Evolutionary conservation across 2,888 invertebrate genomes (phyloP), one percentile per base, ranked within the genome.

Genomic region (Microchrysa polita): DNA sequence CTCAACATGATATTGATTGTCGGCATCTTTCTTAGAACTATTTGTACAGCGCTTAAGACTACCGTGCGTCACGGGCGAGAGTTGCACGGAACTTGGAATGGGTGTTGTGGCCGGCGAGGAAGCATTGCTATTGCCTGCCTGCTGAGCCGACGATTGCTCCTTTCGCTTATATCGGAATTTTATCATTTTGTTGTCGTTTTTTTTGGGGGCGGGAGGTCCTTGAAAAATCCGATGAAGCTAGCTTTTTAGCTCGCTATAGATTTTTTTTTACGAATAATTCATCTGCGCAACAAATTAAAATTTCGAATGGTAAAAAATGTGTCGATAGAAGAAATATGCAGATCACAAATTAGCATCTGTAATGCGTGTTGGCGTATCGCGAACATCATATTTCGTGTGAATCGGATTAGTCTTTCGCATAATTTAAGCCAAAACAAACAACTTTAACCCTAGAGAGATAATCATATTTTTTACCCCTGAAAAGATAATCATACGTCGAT

Each of bases 151-250:
- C 76, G 63, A 27, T 22, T 42, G 61, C 53, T 73, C 90, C 82
- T 90, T 90, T 77, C 89, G 88, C 80, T 90, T 90, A 79, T 90
- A 90, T 77, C 90, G 88, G 85, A 90, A 90, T 85, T 90, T 90
- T 77, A 90, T 90, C 90, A 90, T 90, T 78, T 78, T 82, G 81
- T 14, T 14, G 74, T 22, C 53, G 14, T 23, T 20, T 53, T 53
- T 1, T 2, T n/a, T n/a, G n/a, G n/a, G n/a, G n/a, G 10, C 42
- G 18, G 2, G 16, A 44, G 1, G 22, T n/a, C 22, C 71, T 40
- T 72, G 34, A 42, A 22, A 12, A 63, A 67, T 67, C 52, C 23
- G 48, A 5, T 67, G 44, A 44, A 18, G 9, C 52, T 2, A 18
- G 1, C 12, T 42, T 9, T 9, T 42, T 23, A 18, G 48, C 9